Evolutionary conservation across 2,888 invertebrate species (phyloP).

Genomic region (Euclidia mi): DNA sequence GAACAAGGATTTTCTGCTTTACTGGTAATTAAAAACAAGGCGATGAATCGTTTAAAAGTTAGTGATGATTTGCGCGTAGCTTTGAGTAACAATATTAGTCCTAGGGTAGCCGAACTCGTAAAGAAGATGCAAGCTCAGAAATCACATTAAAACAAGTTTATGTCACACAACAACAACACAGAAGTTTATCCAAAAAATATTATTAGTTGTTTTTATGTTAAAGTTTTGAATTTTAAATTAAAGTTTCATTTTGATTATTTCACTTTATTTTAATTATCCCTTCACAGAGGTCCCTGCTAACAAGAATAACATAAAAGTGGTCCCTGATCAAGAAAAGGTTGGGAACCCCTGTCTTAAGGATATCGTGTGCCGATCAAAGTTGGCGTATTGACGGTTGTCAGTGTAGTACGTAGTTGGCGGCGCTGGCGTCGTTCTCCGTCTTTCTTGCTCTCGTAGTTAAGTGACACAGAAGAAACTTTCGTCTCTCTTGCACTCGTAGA

Average conservation of each 20-base stretch:
- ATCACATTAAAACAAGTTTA: conserved; percentile 8
- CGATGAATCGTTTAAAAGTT: conserved; percentile 21
- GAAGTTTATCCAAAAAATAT: not conserved
- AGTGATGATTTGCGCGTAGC: conserved; percentile 26
- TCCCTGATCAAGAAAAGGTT: conserved; percentile 14
- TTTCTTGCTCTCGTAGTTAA: too few relatives aligned
- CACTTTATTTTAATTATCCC: conserved; percentile 18
- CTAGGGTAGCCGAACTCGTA: conserved; percentile 12
- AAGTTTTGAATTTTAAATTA: conserved; percentile 5
- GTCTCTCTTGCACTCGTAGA: too few relatives aligned
- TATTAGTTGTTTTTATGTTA: not conserved
- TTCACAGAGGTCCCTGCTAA: conserved; percentile 17
- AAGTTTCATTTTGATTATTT: conserved; percentile 14
- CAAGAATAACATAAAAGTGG: conserved; percentile 11
- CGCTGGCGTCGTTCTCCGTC: too few relatives aligned
- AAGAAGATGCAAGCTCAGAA: conserved; percentile 12
- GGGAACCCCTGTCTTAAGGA: not conserved
- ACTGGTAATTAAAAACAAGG: conserved; percentile 27
- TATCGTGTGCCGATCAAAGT: too few relatives aligned
- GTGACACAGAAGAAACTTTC: too few relatives aligned
- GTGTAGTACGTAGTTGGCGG: too few relatives aligned
- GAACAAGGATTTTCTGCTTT: conserved; percentile 31
- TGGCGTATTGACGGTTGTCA: too few relatives aligned
- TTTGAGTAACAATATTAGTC: conserved; percentile 26
- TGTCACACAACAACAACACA: too few relatives aligned